Base-by-base conservation (phyloP, 2,113 vertebrate species). In the Aspiorhynchus laticeps region DNA sequence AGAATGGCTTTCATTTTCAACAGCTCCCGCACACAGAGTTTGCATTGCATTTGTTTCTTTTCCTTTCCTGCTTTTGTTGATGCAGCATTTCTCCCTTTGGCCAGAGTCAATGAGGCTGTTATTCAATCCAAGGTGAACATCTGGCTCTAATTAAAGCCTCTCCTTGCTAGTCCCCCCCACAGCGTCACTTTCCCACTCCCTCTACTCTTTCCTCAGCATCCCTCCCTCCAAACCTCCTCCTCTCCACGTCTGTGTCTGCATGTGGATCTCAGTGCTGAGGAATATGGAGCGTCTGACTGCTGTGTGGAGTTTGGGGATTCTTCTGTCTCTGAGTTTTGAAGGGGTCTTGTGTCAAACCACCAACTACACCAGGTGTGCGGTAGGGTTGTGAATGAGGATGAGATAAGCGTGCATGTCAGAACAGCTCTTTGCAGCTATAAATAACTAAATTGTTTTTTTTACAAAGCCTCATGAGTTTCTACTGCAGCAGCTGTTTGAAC, bases 291-390 rank as follows among this genome's bases (percentile, higher is more conserved):
- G 38, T 71, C 61, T 85, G 75, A 77, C 80, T 87, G 87, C 78
- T 81, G 67, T 92, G 84, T 93, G 91, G 92, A 90, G 81, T 85
- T 69, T 92, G 83, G 87, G 76, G 56, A 36, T 94, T 83, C 6
- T 93, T 80, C 88, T 95, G 86, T 90, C 80, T 79, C 86, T 94
- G 61, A 31, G 53, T 87, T 86, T 91, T 41, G 90, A 89, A 89
- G 90, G 91, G 93, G 90, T 89, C 0, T 88, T 77, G 26, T 91
- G 92, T 46, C 94, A 90, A 69, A 88, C 26, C 85, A 91, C 75
- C 43, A 95, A 94, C 89, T 48, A 63, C 83, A 93, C 91, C 90
- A 95, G 94, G 95, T 96, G 85, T 90, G 91, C 11, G 41, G 1
- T 80, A 21, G n/a, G 65, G 43, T 53, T 71, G 69, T 74, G 36